phyloP scores from a whole-genome alignment of 2,797 vertebrate species.

The Siniperca obscura region DNA sequence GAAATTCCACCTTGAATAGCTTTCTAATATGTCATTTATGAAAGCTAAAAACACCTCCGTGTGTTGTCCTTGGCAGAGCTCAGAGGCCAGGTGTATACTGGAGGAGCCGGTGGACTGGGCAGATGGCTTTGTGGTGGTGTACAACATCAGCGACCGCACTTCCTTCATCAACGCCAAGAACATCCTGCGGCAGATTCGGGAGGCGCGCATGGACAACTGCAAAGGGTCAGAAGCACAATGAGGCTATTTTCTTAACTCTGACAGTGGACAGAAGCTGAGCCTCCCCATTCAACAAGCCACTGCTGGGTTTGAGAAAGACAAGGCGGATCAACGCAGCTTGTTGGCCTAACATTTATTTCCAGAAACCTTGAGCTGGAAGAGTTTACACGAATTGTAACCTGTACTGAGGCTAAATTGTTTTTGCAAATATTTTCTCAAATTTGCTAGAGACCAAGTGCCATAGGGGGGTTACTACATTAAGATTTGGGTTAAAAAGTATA shows the following conservation, averaged over 20 bases:
- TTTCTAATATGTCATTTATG: not conserved
- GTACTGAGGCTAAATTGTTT: not conserved
- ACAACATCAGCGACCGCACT: constrained; percentile 84
- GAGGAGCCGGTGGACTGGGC: constrained; percentile 87
- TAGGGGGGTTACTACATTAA: not conserved
- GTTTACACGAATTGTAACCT: not conserved
- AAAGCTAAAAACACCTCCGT: not conserved
- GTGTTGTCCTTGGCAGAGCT: constrained; percentile 67
- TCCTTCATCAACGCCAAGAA: constrained; percentile 85
- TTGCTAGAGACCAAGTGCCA: not conserved
- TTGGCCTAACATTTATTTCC: not conserved
- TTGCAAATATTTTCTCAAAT: not conserved
- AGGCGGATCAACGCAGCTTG: constrained; percentile 1
- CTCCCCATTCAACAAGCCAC: not conserved
- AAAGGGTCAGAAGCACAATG: constrained; percentile 80
- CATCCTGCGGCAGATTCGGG: constrained; percentile 83
- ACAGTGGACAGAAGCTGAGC: not conserved
- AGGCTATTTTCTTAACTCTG: not conserved
- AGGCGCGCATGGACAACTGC: constrained; percentile 77
- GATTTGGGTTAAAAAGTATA: not conserved
- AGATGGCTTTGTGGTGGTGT: constrained; percentile 86
- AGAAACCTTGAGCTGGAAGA: not conserved
- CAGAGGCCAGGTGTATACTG: constrained; percentile 79
- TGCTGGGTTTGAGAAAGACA: not conserved
- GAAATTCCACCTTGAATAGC: not conserved